Evolutionary conservation across 2,113 vertebrate species (phyloP).

Genomic region (Illadopsis cleaveri): DNA sequence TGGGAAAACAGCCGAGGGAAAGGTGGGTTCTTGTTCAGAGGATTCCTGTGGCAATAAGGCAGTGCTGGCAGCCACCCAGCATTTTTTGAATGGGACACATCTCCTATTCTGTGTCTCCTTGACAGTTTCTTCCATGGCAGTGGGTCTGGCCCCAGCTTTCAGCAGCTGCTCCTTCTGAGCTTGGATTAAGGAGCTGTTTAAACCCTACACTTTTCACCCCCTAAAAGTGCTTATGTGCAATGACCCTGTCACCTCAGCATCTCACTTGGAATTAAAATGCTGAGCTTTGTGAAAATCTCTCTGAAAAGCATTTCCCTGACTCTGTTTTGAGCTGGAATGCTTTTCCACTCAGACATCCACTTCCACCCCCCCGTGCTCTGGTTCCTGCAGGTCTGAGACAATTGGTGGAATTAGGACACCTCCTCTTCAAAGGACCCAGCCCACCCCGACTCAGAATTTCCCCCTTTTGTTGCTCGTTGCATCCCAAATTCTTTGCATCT

Average conservation of each 20-base stretch:
- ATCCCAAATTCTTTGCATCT: neutral
- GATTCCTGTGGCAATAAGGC: neutral
- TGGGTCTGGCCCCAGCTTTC: neutral
- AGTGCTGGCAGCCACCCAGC: neutral
- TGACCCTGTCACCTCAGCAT: neutral
- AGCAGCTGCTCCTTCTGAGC: neutral
- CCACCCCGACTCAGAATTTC: neutral
- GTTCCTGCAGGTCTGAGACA: neutral
- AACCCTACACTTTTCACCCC: neutral
- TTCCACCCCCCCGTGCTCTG: neutral
- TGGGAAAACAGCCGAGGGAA: neutral
- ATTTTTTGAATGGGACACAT: neutral
- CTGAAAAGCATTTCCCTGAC: neutral
- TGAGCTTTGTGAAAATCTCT: neutral
- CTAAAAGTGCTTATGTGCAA: neutral
- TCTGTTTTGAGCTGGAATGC: neutral
- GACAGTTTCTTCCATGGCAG: neutral
- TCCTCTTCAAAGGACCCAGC: neutral
- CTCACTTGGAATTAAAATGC: neutral
- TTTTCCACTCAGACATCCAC: neutral
- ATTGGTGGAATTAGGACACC: fast-evolving
- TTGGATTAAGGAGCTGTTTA: neutral
- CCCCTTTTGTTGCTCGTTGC: neutral
- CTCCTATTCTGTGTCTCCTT: neutral
- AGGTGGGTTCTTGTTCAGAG: neutral